Evolutionary conservation across 2,113 vertebrate species (phyloP).

Genomic region (Leucopsar rothschildi): DNA sequence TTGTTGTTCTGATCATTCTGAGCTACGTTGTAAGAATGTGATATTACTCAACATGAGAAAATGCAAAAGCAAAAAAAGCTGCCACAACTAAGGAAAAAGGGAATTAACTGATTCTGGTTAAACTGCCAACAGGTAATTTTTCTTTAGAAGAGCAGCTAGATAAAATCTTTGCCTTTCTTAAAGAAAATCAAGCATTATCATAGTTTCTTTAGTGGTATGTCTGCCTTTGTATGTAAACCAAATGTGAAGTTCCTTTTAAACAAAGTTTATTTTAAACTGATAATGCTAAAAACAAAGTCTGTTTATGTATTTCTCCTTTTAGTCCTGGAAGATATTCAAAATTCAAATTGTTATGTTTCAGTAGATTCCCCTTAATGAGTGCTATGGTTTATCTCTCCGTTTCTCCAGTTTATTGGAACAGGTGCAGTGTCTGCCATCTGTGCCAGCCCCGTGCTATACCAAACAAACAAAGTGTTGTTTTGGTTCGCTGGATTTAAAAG

Average conservation of each 20-base stretch:
- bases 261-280: background rate
- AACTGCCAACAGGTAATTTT: background rate
- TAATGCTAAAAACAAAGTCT: constrained; percentile 1
- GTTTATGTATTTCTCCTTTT: constrained; percentile 18
- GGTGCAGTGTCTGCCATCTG: constrained; percentile 64
- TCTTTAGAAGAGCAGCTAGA: background rate
- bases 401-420: constrained; percentile 65
- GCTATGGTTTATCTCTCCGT: constrained; percentile 47
- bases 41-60: constrained; percentile 7
- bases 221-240: background rate
- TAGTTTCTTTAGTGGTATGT: background rate
- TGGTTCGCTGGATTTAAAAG: constrained; percentile 55
- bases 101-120: background rate
- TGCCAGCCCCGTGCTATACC: background rate
- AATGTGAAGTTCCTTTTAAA: background rate
- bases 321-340: constrained; percentile 48
- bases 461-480: constrained; percentile 57
- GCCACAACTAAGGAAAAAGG: background rate
- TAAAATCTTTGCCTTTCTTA: background rate
- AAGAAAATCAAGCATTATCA: background rate
- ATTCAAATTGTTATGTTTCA: constrained; percentile 38
- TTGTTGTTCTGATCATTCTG: background rate
- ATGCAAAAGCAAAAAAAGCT: background rate
- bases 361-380: constrained; percentile 21
- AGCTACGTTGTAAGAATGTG: background rate